Conservation (phyloP, 1,140 invertebrate genomes). For the Physella acuta region DNA sequence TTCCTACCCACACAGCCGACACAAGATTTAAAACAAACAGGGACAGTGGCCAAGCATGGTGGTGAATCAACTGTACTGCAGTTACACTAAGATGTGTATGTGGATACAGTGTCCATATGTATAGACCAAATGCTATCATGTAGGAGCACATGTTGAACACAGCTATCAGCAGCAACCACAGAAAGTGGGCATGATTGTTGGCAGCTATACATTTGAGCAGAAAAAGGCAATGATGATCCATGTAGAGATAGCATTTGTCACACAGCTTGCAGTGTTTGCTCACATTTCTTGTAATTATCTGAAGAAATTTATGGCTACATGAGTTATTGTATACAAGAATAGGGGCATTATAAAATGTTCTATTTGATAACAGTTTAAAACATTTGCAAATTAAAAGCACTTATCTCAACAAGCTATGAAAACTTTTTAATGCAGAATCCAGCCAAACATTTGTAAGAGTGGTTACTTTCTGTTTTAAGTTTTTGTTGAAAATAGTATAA, state of each 20-base stretch:
- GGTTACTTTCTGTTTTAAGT: too few relatives aligned
- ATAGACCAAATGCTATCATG: constrained; percentile 26
- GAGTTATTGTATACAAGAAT: too few relatives aligned
- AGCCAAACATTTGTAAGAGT: too few relatives aligned
- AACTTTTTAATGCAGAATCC: too few relatives aligned
- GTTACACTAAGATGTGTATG: constrained; percentile 13
- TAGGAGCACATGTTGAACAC: constrained; percentile 37
- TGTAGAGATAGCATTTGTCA: constrained; percentile 41
- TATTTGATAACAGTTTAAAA: too few relatives aligned
- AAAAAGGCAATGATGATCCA: constrained; percentile 58
- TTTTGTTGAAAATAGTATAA: too few relatives aligned
- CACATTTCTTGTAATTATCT: constrained; percentile 36
- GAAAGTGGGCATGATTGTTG: constrained; percentile 48
- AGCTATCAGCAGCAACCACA: constrained; percentile 41
- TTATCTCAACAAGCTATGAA: too few relatives aligned
- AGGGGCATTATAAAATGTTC: too few relatives aligned
- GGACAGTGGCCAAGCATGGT: constrained; percentile 38
- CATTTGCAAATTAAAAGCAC: too few relatives aligned
- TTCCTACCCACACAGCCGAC: constrained; percentile 38
- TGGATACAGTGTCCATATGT: constrained; percentile 22
- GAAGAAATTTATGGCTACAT: too few relatives aligned
- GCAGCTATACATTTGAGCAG: constrained; percentile 50
- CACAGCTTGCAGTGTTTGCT: constrained; percentile 55
- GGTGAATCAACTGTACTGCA: constrained; percentile 22
- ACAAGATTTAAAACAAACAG: constrained; percentile 35